Evolutionary conservation across 1,140 invertebrate species (phyloP), one percentile per base, ranked within the genome.

Genomic region (Scylla paramamosain): DNA sequence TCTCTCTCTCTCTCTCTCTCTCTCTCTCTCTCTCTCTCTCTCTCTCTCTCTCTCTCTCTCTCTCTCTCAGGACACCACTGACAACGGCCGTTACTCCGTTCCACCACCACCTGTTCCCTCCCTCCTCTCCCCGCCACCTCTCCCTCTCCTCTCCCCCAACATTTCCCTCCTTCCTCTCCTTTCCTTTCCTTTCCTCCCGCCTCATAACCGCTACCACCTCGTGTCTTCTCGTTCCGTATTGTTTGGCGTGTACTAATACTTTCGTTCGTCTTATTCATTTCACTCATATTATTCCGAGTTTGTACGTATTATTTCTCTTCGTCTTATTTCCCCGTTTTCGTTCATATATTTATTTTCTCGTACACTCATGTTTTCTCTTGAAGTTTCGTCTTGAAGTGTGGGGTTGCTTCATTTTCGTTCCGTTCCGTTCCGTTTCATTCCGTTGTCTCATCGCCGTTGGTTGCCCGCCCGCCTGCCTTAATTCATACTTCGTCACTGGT

Each of bases 21-120:
- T 77, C 67, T 77, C 67, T 77, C 67, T 77, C 67, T 77, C 67
- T 77, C 67, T 77, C 67, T 77, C 67, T 77, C 67, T 77, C 67
- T 77, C 67, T 77, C 67, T 77, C 67, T 77, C 67, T 77, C 67
- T 77, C 67, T 77, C 67, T 77, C 67, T 77, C 67, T 77, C 67
- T 77, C 67, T 77, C 67, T 77, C 67, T n/a, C 20, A 77, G 67
- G 67, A 77, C 12, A 77, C 12, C 16, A 77, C 67, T 77, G 67
- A 77, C 67, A 77, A 77, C 67, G 67, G 67, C 25, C 67, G 67
- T 77, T 77, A 77, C 67, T n/a, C 67, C 67, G 25, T 77, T 20
- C 67, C 67, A 77, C 67, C 67, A 77, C 67, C 67, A 77, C 67
- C 67, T 77, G 67, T 77, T 77, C 25, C 67, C 67, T 77, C 67